phyloP scores from a whole-genome alignment of 2,113 vertebrate species.

The Maccullochella peelii region DNA sequence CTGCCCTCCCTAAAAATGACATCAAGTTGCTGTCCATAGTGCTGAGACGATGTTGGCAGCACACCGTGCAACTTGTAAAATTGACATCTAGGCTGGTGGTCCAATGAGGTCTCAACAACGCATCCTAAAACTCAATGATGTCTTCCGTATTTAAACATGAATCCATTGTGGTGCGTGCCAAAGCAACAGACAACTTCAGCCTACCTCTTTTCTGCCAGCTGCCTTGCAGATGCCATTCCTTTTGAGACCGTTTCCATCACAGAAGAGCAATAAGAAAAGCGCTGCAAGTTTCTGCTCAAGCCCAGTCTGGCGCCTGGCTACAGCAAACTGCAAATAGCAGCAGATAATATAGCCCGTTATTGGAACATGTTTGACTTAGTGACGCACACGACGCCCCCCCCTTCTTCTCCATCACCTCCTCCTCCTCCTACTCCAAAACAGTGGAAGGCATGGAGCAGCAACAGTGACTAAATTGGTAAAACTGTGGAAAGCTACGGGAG shows the following conservation, averaged over 20 bases:
- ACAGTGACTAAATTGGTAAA: constrained; percentile 20
- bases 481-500: constrained; percentile 31
- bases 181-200: constrained; percentile 45
- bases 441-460: constrained; percentile 48
- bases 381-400: constrained; percentile 64
- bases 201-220: constrained; percentile 59
- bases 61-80: not conserved
- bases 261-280: constrained; percentile 12
- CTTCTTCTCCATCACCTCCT: constrained; percentile 29
- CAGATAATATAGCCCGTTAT: constrained; percentile 71
- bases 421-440: constrained; percentile 66
- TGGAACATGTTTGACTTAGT: constrained; percentile 79
- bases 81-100: not conserved
- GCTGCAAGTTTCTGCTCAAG: constrained; percentile 52
- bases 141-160: not conserved
- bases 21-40: constrained; percentile 45
- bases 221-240: constrained; percentile 36
- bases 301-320: constrained; percentile 69
- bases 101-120: not conserved
- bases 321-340: constrained; percentile 80
- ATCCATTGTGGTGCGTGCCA: not conserved
- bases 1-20: not conserved
- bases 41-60: constrained; percentile 7
- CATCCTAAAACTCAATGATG: constrained; percentile 4
- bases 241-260: constrained; percentile 50